phyloP scores from a whole-genome alignment of 2,888 invertebrate genomes.

The Eucriotettix oculatus region DNA sequence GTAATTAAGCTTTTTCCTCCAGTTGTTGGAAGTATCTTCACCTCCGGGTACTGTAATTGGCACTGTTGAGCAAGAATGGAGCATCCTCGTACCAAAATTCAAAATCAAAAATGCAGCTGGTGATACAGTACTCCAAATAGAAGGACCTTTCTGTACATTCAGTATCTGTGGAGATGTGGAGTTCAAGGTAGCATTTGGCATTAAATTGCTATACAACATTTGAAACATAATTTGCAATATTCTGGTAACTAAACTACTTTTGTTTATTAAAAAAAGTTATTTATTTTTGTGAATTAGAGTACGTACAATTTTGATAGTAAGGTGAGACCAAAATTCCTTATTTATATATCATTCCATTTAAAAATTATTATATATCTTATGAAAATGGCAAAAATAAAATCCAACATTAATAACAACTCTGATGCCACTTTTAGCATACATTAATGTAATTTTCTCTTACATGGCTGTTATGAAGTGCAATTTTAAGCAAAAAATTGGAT shows the following conservation, averaged over 20 bases:
- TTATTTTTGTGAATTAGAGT: neutral
- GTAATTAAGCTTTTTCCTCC: constrained; percentile 18
- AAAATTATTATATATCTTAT: neutral
- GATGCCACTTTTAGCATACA: too few relatives aligned
- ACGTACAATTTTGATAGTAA: neutral
- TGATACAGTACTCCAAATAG: constrained; percentile 56
- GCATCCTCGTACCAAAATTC: constrained; percentile 54
- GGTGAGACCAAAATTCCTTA: neutral
- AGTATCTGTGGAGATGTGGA: constrained; percentile 69
- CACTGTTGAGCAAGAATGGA: constrained; percentile 60
- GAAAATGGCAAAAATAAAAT: too few relatives aligned
- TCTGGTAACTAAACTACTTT: neutral
- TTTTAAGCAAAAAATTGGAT: too few relatives aligned
- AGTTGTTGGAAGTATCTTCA: constrained; percentile 60
- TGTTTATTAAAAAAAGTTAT: neutral
- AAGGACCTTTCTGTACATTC: constrained; percentile 66
- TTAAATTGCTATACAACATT: too few relatives aligned
- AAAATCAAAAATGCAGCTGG: constrained; percentile 56
- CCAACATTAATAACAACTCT: too few relatives aligned
- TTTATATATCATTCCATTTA: too few relatives aligned
- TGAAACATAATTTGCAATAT: neutral
- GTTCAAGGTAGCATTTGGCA: constrained; percentile 42
- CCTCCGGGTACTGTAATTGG: constrained; percentile 57
- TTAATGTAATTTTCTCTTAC: too few relatives aligned
- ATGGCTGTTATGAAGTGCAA: too few relatives aligned